Evolutionary conservation across 2,113 vertebrate genomes (phyloP).

Genomic region (Pavo muticus): DNA sequence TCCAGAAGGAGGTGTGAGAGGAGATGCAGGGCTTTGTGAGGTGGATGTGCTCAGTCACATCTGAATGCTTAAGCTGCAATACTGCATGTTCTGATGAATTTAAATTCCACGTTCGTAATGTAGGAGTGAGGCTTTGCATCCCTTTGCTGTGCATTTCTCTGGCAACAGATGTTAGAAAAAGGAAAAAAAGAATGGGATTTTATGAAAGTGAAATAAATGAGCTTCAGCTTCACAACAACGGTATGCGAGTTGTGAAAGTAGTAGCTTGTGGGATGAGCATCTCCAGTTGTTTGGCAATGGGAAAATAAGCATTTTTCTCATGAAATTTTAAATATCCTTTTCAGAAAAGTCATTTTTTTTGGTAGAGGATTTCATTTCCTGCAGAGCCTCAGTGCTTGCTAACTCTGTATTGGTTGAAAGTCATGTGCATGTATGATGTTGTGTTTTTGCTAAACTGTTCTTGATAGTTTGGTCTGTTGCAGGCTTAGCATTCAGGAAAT

Average conservation of each 20-base stretch:
- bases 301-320: not conserved
- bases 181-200: not conserved
- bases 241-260: not conserved
- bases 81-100: not conserved
- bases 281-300: not conserved
- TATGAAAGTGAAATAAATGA: not conserved
- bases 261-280: not conserved
- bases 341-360: not conserved
- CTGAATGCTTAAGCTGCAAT: not conserved
- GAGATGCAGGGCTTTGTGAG: not conserved
- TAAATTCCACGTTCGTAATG: not conserved
- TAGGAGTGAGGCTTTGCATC: not conserved
- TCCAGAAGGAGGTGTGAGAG: not conserved
- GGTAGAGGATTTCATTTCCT: not conserved
- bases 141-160: not conserved
- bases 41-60: not conserved
- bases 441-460: conserved; percentile 41
- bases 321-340: not conserved
- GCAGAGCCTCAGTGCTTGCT: not conserved
- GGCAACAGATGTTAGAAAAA: not conserved
- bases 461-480: conserved; percentile 4
- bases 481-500: conserved; percentile 36
- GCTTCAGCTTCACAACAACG: not conserved
- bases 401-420: conserved; percentile 22
- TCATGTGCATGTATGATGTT: conserved; percentile 45